These are phyloP conservation scores for Trachelus iudaicus DNA, from an alignment of 2,888 invertebrate genomes.

Conservation along the genomic window DNA sequence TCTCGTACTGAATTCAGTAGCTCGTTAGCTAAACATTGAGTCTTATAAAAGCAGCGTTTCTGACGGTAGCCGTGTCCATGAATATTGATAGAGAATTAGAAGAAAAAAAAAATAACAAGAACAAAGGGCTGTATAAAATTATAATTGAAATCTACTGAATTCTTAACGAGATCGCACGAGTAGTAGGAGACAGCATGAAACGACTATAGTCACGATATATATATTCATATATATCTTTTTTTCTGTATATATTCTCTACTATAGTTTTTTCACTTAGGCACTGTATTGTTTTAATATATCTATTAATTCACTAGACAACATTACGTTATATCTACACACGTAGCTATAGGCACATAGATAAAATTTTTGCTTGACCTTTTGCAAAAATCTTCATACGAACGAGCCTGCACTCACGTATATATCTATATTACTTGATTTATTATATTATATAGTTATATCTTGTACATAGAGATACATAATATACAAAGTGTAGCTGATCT, in stretches of 20 bases:
- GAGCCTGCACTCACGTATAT: constrained; percentile 47
- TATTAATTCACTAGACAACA: constrained; percentile 15
- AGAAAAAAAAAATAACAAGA: constrained; percentile 8
- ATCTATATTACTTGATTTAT: background rate
- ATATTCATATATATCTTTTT: constrained; percentile 7
- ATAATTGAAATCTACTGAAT: constrained; percentile 24
- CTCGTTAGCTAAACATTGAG: background rate
- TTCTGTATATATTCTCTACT: constrained; percentile 22
- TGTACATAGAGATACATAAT: background rate
- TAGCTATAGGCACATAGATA: constrained; percentile 15
- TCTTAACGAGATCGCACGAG: constrained; percentile 28
- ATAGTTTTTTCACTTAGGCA: constrained; percentile 26
- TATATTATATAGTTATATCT: background rate
- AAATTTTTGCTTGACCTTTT: constrained; percentile 21
- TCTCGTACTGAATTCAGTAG: background rate
- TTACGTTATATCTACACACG: constrained; percentile 1
- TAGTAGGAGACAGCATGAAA: constrained; percentile 40
- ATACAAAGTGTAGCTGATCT: background rate
- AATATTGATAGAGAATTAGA: background rate
- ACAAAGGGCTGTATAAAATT: constrained; percentile 7
- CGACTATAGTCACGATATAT: constrained; percentile 28
- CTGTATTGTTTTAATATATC: constrained; percentile 18
- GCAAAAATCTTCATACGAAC: constrained; percentile 34
- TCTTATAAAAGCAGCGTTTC: background rate
- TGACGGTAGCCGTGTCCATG: background rate